Base-by-base conservation (phyloP, 2,113 vertebrate genomes). In the Nibea coibor region DNA sequence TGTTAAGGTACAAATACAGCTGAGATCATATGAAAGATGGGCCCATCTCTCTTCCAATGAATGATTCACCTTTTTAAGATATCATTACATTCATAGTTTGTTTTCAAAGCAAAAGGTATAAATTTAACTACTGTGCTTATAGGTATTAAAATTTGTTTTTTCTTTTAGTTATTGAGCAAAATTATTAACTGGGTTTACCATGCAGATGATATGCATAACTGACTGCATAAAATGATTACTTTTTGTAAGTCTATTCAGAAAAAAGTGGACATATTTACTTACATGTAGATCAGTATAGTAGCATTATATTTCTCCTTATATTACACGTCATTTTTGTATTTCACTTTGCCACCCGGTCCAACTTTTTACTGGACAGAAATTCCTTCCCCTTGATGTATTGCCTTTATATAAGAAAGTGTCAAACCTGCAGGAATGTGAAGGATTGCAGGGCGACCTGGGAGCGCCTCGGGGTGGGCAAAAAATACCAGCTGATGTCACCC, bases 331-430 rank as follows among this genome's bases (percentile, higher is more conserved):
- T 77, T n/a, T 39, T 79, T 80, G 31, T 56, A 68, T 89, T 90
- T 89, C 65, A 80, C 78, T 91, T 91, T 78, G 63, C 65, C 67
- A 62, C 71, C 81, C 45, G 74, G 72, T 87, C 53, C 73, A 90
- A 89, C 84, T 89, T 87, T 90, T 87, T 48, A 59, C 64, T 57
- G 75, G 76, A 87, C 80, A 84, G 54, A 92, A 82, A 87, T 90
- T 87, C 64, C 79, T 85, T 88, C 81, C 50, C 78, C 76, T 85
- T 95, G 93, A 95, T 94, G 87, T 89, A 95, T 95, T 93, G 91
- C 94, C 91, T 94, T 93, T 94, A 94, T 95, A 93, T 91, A 94
- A 87, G 87, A 92, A 93, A 59, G 83, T 95, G 95, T 94, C 94
- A 95, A 92, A 93, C 71, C 82, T 53, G 76, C 82, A 81, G 72